Percentiles rank a stretch among this genome's conserved stretches.
Evolutionary conservation across 2,113 vertebrate species (phyloP).

Genomic region (Callipepla californica): DNA sequence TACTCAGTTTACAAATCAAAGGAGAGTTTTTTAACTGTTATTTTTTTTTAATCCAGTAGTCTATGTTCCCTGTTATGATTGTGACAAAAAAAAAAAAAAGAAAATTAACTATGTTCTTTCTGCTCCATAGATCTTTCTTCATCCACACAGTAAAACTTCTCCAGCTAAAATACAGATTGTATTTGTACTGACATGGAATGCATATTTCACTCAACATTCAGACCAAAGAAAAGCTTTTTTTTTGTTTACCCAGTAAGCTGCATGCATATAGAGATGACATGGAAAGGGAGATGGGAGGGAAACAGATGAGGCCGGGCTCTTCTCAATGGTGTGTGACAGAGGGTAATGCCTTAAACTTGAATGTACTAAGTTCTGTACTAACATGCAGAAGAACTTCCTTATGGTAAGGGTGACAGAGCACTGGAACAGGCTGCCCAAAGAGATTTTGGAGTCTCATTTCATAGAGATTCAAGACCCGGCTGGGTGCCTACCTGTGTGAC

Average conservation of each 20-base stretch:
- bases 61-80: not conserved
- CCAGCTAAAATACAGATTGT: constrained; percentile 29
- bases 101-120: not conserved
- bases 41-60: not conserved
- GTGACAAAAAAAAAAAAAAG: not conserved
- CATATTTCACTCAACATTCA: constrained; percentile 17
- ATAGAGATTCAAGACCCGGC: too few relatives aligned
- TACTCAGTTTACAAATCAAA: constrained; percentile 62
- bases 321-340: too few relatives aligned
- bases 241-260: not conserved
- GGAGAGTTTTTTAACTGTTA: constrained; percentile 19
- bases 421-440: too few relatives aligned
- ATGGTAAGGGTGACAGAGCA: too few relatives aligned
- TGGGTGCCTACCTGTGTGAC: too few relatives aligned
- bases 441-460: too few relatives aligned
- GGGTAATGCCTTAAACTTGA: too few relatives aligned
- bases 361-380: too few relatives aligned
- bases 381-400: too few relatives aligned
- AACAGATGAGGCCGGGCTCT: too few relatives aligned
- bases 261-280: not conserved
- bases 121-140: too few relatives aligned
- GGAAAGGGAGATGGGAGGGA: not conserved
- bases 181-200: constrained; percentile 5
- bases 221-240: not conserved
- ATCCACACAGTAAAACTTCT: not conserved